Evolutionary conservation across 2,797 vertebrate species (phyloP).

Genomic region (Thaleichthys pacificus): DNA sequence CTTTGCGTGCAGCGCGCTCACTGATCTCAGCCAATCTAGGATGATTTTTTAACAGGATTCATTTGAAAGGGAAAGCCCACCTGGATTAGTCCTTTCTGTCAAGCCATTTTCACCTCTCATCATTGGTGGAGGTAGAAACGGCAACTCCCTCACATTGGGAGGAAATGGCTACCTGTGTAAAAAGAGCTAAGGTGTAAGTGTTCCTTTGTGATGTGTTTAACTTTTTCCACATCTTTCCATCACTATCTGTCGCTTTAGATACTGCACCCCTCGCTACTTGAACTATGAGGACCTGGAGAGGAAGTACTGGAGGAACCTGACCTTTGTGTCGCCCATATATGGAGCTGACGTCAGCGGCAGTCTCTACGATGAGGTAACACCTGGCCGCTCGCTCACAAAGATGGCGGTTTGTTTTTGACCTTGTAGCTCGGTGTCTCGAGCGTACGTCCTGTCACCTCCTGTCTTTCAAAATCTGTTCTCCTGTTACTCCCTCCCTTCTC

Average conservation of each 20-base stretch:
- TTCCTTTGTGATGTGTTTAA: not conserved
- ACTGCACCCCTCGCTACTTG: conserved; percentile 90
- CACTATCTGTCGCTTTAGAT: conserved; percentile 67
- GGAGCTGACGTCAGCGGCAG: conserved; percentile 96
- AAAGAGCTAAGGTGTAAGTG: not conserved
- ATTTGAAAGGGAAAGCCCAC: too few relatives aligned
- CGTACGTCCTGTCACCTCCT: not conserved
- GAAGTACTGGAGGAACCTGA: conserved; percentile 98
- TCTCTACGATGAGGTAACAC: conserved; percentile 91
- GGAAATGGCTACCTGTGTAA: not conserved
- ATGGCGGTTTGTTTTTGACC: not conserved
- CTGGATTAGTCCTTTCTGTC: not conserved
- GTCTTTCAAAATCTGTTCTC: not conserved
- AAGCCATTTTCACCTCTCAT: not conserved
- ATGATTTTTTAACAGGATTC: too few relatives aligned
- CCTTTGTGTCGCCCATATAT: conserved; percentile 95
- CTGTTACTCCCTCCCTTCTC: not conserved
- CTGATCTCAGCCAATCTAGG: not conserved
- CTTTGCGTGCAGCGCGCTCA: not conserved
- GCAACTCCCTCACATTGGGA: not conserved
- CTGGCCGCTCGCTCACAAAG: not conserved
- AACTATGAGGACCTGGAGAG: conserved; percentile 97
- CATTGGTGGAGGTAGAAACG: not conserved
- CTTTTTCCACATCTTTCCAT: not conserved
- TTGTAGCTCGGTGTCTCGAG: not conserved